A percentile compares a stretch with the other conserved stretches of the same genome.
Conservation (phyloP, 1,140 invertebrate genomes). For the Ceratoteleas bidentatus region DNA sequence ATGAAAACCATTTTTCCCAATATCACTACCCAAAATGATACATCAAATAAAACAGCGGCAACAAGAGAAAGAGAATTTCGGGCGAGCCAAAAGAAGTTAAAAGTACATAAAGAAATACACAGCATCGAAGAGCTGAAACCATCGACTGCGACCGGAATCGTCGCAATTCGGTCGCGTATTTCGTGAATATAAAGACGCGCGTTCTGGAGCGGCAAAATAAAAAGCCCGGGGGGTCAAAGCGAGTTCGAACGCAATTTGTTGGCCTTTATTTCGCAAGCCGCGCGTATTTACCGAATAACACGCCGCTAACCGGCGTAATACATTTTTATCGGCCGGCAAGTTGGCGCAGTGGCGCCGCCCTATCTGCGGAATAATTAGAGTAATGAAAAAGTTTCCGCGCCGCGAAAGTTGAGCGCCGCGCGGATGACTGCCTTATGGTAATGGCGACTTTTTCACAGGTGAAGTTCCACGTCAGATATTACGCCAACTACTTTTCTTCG, state of each 20-base stretch:
- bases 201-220: background rate
- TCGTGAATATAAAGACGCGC: background rate
- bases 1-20: too few relatives aligned
- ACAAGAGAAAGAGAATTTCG: too few relatives aligned
- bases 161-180: background rate
- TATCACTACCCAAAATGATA: too few relatives aligned
- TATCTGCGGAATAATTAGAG: background rate
- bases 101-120: background rate
- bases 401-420: background rate
- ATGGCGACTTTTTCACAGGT: slow-evolving; percentile 1
- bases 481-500: background rate
- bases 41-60: too few relatives aligned
- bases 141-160: background rate
- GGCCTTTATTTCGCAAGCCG: slow-evolving; percentile 1
- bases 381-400: slow-evolving; percentile 2
- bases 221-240: background rate
- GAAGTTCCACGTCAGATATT: background rate
- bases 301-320: background rate
- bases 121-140: background rate
- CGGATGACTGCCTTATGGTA: slow-evolving; percentile 1
- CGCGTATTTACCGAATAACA: background rate
- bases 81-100: too few relatives aligned
- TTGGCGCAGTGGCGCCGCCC: background rate
- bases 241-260: slow-evolving; percentile 4
- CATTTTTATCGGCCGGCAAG: background rate